These are phyloP conservation scores for Microctonus hyperodae DNA, from an alignment of 2,888 invertebrate genomes.

Conservation along the genomic window DNA sequence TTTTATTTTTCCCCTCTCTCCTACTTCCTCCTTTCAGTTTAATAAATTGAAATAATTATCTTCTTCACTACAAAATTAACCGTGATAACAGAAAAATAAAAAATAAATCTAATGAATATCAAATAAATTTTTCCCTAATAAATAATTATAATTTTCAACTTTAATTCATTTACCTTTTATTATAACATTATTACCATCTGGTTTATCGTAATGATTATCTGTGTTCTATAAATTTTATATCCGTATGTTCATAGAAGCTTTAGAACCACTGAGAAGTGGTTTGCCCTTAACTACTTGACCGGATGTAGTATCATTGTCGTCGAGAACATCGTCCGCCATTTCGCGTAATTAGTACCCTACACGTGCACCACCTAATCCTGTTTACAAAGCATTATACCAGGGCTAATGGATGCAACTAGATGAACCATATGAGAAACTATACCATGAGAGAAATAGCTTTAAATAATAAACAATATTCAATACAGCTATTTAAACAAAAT, in stretches of 20 bases:
- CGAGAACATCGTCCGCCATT: slow-evolving; percentile 31
- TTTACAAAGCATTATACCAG: slow-evolving; percentile 51
- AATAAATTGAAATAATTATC: too few relatives aligned
- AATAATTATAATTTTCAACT: too few relatives aligned
- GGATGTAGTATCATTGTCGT: slow-evolving; percentile 21
- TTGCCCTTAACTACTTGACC: slow-evolving; percentile 14
- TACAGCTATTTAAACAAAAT: not conserved
- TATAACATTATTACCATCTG: too few relatives aligned
- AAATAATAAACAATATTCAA: slow-evolving; percentile 3
- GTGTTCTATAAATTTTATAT: not conserved
- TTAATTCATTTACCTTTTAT: too few relatives aligned
- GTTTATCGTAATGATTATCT: not conserved
- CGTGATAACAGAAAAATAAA: too few relatives aligned
- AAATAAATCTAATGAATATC: too few relatives aligned
- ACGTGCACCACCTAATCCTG: slow-evolving; percentile 48
- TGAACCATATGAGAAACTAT: slow-evolving; percentile 4
- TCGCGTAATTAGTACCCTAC: slow-evolving; percentile 50
- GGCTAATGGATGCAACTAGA: slow-evolving; percentile 46
- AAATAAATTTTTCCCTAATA: too few relatives aligned
- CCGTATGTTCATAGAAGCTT: not conserved
- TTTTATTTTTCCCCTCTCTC: too few relatives aligned
- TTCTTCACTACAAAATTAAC: too few relatives aligned
- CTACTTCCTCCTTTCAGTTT: not conserved
- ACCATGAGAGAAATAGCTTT: not conserved
- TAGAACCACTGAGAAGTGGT: slow-evolving; percentile 8